These are phyloP conservation scores for Latheticus oryzae DNA, from an alignment of 2,888 invertebrate genomes.

Conservation along the genomic window DNA sequence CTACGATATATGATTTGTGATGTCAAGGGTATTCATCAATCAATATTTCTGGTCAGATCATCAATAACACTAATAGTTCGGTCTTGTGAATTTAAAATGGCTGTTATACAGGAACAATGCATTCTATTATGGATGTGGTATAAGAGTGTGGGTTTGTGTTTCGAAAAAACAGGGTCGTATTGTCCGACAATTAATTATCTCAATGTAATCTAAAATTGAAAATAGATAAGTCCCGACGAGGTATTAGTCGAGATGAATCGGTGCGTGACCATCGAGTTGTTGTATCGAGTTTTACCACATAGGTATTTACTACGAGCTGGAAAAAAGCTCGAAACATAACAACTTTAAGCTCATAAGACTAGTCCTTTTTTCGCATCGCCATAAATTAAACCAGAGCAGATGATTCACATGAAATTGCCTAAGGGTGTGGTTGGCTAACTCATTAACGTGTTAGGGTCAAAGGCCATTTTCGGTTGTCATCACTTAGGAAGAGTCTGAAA, in stretches of 20 bases:
- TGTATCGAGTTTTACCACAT: background rate
- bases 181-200: constrained; percentile 57
- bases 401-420: no score
- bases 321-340: no score
- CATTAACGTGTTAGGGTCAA: no score
- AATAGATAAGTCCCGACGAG: constrained; percentile 36
- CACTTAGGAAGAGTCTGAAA: no score
- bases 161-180: constrained; percentile 51
- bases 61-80: constrained; percentile 65
- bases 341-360: no score
- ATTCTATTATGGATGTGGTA: constrained; percentile 57
- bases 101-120: constrained; percentile 64
- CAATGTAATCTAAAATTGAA: constrained; percentile 56
- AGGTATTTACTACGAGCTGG: no score
- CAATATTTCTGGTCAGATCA: constrained; percentile 62
- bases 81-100: constrained; percentile 63
- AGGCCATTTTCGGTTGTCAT: no score
- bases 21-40: constrained; percentile 61
- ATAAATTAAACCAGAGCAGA: no score
- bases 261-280: constrained; percentile 1
- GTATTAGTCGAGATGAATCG: constrained; percentile 11
- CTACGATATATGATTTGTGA: constrained; percentile 48
- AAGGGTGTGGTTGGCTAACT: no score
- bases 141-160: constrained; percentile 53
- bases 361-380: no score